Conservation (phyloP, 2,888 invertebrate genomes). For the Criorhina ranunculi region DNA sequence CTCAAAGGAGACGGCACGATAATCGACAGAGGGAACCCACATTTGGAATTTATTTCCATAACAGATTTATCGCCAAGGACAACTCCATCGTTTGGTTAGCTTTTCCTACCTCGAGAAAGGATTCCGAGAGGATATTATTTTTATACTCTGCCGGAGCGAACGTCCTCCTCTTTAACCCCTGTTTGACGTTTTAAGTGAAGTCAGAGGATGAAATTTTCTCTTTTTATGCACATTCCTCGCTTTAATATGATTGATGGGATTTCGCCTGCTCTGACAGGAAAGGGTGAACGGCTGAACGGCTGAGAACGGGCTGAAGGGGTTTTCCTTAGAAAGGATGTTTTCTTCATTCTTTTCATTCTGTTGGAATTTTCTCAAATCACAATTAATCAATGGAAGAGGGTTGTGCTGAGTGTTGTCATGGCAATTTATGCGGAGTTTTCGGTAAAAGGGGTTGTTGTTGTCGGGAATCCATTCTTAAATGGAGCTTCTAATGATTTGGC, state of each 20-base stretch:
- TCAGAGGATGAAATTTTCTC: conserved; percentile 51
- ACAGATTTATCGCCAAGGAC: conserved; percentile 69
- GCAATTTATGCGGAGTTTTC: conserved; percentile 28
- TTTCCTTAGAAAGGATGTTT: conserved; percentile 17
- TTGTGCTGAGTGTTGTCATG: conserved; percentile 47
- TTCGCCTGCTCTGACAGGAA: conserved; percentile 52
- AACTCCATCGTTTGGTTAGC: conserved; percentile 46
- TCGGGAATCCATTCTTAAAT: conserved; percentile 38
- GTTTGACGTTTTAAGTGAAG: conserved; percentile 64
- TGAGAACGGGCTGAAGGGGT: neutral
- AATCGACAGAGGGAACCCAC: conserved; percentile 48
- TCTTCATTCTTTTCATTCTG: conserved; percentile 16
- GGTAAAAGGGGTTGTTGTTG: conserved; percentile 15
- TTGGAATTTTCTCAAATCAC: conserved; percentile 65
- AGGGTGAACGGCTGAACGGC: conserved; percentile 10
- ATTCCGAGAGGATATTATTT: conserved; percentile 51
- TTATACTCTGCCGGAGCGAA: conserved; percentile 16
- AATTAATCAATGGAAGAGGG: conserved; percentile 68
- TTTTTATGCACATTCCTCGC: conserved; percentile 41
- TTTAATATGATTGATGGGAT: conserved; percentile 70
- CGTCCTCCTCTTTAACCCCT: conserved; percentile 47
- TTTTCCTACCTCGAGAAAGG: conserved; percentile 41
- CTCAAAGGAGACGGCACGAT: conserved; percentile 34
- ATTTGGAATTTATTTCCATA: conserved; percentile 64
- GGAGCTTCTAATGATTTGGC: conserved; percentile 53